Evolutionary conservation across 2,113 vertebrate genomes (phyloP).

Genomic region (Clarias batrachus): DNA sequence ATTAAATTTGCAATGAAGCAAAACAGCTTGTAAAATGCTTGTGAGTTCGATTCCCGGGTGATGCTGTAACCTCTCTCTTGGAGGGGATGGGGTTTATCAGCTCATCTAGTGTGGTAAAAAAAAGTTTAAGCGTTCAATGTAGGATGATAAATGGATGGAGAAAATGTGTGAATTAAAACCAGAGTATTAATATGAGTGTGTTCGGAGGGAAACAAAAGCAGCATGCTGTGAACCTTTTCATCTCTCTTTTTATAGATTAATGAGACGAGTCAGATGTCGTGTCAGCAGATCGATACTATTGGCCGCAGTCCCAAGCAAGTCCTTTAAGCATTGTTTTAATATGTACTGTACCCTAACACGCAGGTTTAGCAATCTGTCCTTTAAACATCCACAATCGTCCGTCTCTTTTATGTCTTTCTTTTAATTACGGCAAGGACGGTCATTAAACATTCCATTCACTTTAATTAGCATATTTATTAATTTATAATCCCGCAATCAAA

Average conservation of each 20-base stretch:
- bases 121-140: background rate
- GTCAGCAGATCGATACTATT: conserved; percentile 65
- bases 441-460: background rate
- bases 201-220: background rate
- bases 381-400: background rate
- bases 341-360: conserved; percentile 34
- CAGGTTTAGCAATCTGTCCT: conserved; percentile 11
- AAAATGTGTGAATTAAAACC: background rate
- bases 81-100: background rate
- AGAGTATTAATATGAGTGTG: background rate
- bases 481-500: background rate
- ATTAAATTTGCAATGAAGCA: too few relatives aligned
- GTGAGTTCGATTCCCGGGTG: too few relatives aligned
- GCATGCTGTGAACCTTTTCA: background rate
- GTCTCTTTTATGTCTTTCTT: background rate
- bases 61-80: background rate
- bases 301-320: conserved; percentile 40
- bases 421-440: background rate
- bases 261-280: conserved; percentile 61
- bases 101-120: background rate
- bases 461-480: background rate
- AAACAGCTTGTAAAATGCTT: too few relatives aligned
- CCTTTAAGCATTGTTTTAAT: conserved; percentile 44
- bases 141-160: background rate
- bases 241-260: conserved; percentile 29